Evolutionary conservation across 2,797 vertebrate species (phyloP), one percentile per base, ranked within the genome.

Genomic region (Platalea minor): DNA sequence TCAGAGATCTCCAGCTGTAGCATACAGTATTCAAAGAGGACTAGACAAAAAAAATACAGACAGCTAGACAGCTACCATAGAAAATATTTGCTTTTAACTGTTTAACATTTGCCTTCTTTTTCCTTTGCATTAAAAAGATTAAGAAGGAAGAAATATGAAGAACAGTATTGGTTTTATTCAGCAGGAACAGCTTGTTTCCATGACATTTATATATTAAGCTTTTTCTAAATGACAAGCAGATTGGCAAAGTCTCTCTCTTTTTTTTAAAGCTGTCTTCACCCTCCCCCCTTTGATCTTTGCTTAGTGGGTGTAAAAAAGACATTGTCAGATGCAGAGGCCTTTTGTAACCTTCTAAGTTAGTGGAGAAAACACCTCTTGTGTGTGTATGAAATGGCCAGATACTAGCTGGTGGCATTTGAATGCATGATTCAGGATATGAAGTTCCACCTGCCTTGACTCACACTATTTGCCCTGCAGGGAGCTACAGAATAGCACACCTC

Each of bases 161-260:
- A 92, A 91, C 61, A 23, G 26, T 46, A 45, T 48, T 76, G 64
- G 56, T 50, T 95, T 95, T 96, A 83, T 94, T 96, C 91, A 83
- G 56, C 65, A 63, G 65, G 94, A 97, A 96, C 93, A 97, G 90
- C 85, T 97, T 97, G 77, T 97, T 98, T 95, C 91, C 73, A 92
- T 97, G 96, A 97, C 95, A 97, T 97, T 97, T 98, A 93, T 96
- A 93, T 70, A 89, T 92, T 94, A 97, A 97, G 92, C 89, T 96
- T 97, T 96, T 96, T 97, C 95, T 96, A 97, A 97, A 97, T 97
- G 95, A 97, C 96, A 97, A 96, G 96, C 89, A 97, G 89, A 96
- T 96, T 97, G 86, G 91, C 92, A 82, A 78, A 94, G 93, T 95
- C 94, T 96, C 82, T 96, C 65, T 88, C 81, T 93, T 88, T 96